Evolutionary conservation across 2,888 invertebrate species (phyloP), one percentile per base, ranked within the genome.

Genomic region (Crepidodera aurea): DNA sequence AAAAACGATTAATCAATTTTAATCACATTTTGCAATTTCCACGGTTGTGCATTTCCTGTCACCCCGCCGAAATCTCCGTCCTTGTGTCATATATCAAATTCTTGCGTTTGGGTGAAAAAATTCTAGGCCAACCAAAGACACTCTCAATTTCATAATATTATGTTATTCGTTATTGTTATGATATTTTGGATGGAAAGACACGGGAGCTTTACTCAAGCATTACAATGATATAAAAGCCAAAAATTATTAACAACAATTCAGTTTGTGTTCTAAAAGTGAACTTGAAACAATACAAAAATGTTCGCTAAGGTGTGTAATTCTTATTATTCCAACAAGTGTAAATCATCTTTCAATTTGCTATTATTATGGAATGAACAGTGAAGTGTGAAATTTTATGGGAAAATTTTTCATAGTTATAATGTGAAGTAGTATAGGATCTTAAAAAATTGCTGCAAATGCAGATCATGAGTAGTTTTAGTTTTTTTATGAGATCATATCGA

Each of bases 221-320:
- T 51, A 62, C 62, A 62, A 60, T 60, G 39, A 60, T 67, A 67
- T 65, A 68, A 64, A 64, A 61, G 62, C 57, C 59, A 54, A 61
- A 65, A 66, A 59, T 62, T 59, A 16, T 7, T 15, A 29, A 29
- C 10, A 57, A 40, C 50, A 58, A 60, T 50, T 62, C 65, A 67
- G 64, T 67, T 51, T 42, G 44, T 59, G 59, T 42, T 62, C 40
- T 19, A 55, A 34, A 54, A 51, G 44, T 42, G 37, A 62, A 61
- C 51, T 15, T 19, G 29, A 50, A 39, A 22, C 48, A 42, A 56
- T 39, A 19, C 18, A 46, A 63, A 55, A 29, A 67, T 67, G 67
- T 54, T 65, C 10, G 51, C 55, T 16, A 65, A 65, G 65, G 67
- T 67, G 55, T 44, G 64, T 64, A 58, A 46, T 10, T 56, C n/a